Evolutionary conservation across 2,888 invertebrate genomes (phyloP).

Genomic region (Schizaphis graminum): DNA sequence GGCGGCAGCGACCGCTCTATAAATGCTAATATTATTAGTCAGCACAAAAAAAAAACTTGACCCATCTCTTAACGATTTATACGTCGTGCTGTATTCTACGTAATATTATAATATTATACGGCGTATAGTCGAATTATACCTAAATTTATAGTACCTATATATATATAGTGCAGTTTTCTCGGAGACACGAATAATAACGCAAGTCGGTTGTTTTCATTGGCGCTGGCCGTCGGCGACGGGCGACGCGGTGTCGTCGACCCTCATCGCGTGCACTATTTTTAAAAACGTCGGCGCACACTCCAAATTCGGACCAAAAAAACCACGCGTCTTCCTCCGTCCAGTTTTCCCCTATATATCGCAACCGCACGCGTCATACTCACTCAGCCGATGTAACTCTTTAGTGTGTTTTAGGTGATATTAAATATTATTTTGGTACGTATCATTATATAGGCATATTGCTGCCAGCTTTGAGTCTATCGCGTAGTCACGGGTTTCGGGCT

Average conservation of each 20-base stretch:
- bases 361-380: background rate
- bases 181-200: conserved; percentile 30
- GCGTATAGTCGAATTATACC: background rate
- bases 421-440: background rate
- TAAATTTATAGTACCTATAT: background rate
- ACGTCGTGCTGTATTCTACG: background rate
- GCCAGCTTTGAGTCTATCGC: background rate
- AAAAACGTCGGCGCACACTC: conserved; percentile 53
- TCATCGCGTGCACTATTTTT: conserved; percentile 62
- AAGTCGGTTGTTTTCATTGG: conserved; percentile 61
- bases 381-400: background rate
- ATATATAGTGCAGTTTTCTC: conserved; percentile 11
- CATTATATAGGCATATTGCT: background rate
- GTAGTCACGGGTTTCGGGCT: background rate
- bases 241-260: conserved; percentile 56
- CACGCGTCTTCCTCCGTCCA: background rate
- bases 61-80: background rate
- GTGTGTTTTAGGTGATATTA: background rate
- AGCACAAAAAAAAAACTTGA: background rate
- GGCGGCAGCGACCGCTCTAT: background rate
- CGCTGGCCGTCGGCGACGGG: background rate
- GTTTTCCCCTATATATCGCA: background rate
- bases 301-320: conserved; percentile 51
- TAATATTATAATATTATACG: background rate
- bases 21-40: background rate